Percentiles rank a stretch among this genome's conserved stretches.
These are phyloP conservation scores for Montifringilla adamsi DNA, from an alignment of 2,113 vertebrate genomes.

Conservation along the genomic window DNA sequence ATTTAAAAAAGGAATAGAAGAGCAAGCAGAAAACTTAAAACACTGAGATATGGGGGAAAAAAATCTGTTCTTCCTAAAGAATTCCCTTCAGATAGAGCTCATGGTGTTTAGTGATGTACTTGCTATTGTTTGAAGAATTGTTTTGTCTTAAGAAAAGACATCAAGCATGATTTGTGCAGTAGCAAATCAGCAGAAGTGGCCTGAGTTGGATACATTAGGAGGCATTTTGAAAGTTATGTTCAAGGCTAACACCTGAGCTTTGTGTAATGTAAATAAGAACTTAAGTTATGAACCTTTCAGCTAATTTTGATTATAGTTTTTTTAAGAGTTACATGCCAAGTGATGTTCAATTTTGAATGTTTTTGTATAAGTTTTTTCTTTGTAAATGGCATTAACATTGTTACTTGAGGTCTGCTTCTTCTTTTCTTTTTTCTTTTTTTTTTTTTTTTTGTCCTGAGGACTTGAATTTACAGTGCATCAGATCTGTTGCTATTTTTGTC, in stretches of 20 bases:
- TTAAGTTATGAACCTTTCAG: constrained; percentile 81
- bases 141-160: constrained; percentile 86
- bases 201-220: constrained; percentile 72
- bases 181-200: constrained; percentile 72
- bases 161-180: constrained; percentile 74
- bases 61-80: constrained; percentile 96
- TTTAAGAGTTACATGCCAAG: constrained; percentile 84
- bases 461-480: constrained; percentile 91
- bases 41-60: constrained; percentile 75
- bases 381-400: constrained; percentile 85
- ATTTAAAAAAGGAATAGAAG: constrained; percentile 71
- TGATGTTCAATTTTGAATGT: constrained; percentile 81
- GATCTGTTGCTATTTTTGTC: constrained; percentile 92
- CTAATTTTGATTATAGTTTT: constrained; percentile 69
- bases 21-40: constrained; percentile 85
- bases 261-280: constrained; percentile 96
- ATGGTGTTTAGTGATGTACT: constrained; percentile 95
- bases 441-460: constrained; percentile 83
- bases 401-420: constrained; percentile 82
- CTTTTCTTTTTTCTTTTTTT: constrained; percentile 71
- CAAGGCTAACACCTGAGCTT: constrained; percentile 89
- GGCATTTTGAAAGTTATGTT: constrained; percentile 79
- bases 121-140: constrained; percentile 89
- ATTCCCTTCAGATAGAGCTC: constrained; percentile 92
- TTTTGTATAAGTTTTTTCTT: constrained; percentile 80